Conservation (phyloP, 2,113 vertebrate species). For the Colius striatus region DNA sequence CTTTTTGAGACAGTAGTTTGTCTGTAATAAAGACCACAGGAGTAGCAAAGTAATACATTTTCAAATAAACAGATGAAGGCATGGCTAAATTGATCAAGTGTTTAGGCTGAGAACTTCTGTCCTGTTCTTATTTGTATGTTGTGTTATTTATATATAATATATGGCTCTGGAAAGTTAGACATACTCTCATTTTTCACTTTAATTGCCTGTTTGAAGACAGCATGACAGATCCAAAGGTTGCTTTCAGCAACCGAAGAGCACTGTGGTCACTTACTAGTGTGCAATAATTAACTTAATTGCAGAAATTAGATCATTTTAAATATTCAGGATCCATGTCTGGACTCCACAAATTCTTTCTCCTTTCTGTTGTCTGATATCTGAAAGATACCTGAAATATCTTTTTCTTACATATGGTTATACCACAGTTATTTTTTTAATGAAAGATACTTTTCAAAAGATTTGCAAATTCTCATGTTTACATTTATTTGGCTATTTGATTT, state of each 20-base stretch:
- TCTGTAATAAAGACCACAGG: not conserved
- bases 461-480: not conserved
- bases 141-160: conserved; percentile 50
- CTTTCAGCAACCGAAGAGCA: conserved; percentile 54
- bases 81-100: conserved; percentile 53
- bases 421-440: not conserved
- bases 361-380: not conserved
- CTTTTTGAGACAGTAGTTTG: not conserved
- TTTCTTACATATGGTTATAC: not conserved
- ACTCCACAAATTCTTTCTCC: not conserved
- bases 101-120: conserved; percentile 13
- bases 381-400: not conserved
- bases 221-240: conserved; percentile 77
- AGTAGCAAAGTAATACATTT: not conserved
- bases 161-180: conserved; percentile 52
- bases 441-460: not conserved
- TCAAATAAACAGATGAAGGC: conserved; percentile 39
- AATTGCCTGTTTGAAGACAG: conserved; percentile 77
- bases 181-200: conserved; percentile 79
- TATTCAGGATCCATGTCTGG: not conserved
- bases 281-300: conserved; percentile 72
- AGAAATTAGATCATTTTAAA: conserved; percentile 50
- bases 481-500: not conserved
- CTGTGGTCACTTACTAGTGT: conserved; percentile 46
- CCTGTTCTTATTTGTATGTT: conserved; percentile 44